Conservation (phyloP, 2,113 vertebrate genomes). For the Silurus asotus region DNA sequence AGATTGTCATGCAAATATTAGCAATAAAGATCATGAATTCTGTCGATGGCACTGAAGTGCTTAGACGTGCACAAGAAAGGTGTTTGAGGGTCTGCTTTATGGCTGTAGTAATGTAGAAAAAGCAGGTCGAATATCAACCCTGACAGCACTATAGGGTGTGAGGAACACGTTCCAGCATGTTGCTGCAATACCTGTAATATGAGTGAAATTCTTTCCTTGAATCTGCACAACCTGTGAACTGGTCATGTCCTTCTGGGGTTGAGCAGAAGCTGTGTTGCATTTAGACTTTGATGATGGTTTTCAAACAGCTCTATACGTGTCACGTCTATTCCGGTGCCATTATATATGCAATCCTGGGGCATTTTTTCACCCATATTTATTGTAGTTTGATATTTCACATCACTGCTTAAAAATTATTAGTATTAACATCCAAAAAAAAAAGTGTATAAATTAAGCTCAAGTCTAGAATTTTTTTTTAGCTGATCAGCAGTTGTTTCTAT, state of each 20-base stretch:
- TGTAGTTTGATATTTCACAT: neutral
- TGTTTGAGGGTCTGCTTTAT: neutral
- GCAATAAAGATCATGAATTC: neutral
- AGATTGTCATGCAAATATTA: neutral
- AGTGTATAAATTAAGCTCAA: neutral
- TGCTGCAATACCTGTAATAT: constrained; percentile 21
- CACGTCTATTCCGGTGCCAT: neutral
- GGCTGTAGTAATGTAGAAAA: neutral
- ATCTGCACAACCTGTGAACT: neutral
- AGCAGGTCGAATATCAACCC: neutral
- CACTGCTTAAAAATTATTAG: neutral
- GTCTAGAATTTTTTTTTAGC: neutral
- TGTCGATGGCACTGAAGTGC: neutral
- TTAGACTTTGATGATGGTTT: constrained; percentile 7
- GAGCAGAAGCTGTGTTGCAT: neutral
- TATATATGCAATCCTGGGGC: neutral
- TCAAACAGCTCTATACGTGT: neutral
- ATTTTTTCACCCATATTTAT: neutral
- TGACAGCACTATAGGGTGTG: neutral
- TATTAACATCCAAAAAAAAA: neutral
- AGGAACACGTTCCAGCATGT: neutral
- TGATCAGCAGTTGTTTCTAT: neutral
- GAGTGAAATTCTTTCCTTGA: constrained; percentile 3
- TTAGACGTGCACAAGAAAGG: neutral
- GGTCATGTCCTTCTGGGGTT: neutral